Evolutionary conservation across 2,888 invertebrate genomes (phyloP).

Genomic region (Apotomis betuletana): DNA sequence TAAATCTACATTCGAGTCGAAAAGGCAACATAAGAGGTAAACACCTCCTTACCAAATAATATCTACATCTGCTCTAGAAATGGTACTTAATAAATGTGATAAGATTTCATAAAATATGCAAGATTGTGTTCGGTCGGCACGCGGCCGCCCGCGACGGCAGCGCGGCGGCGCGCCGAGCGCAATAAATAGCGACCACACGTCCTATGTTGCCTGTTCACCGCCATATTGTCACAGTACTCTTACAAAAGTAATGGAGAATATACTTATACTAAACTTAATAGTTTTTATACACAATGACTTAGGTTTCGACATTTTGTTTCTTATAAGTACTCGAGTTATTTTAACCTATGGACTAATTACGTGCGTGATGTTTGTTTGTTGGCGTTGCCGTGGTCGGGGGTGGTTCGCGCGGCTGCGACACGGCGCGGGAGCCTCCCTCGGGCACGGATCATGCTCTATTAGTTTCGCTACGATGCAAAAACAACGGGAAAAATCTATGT

Average conservation of each 20-base stretch:
- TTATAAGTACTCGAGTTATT: conserved; percentile 80
- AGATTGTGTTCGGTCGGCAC: conserved; percentile 48
- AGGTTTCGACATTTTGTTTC: conserved; percentile 83
- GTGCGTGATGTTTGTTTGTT: conserved; percentile 65
- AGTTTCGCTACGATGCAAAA: conserved; percentile 62
- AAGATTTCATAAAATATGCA: conserved; percentile 60
- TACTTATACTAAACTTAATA: conserved; percentile 80
- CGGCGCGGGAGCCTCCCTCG: conserved; percentile 16
- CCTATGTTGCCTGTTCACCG: conserved; percentile 75
- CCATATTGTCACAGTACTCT: conserved; percentile 79
- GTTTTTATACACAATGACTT: conserved; percentile 83
- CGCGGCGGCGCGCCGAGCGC: conserved; percentile 52
- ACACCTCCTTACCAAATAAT: conserved; percentile 66
- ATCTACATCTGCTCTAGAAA: conserved; percentile 71
- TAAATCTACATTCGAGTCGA: conserved; percentile 70
- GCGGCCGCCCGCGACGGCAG: conserved; percentile 49
- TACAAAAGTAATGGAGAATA: conserved; percentile 80
- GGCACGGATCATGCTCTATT: conserved; percentile 43
- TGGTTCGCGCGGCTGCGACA: conserved; percentile 17
- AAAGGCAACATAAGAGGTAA: conserved; percentile 77
- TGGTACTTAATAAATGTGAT: conserved; percentile 70
- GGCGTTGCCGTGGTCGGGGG: conserved; percentile 58
- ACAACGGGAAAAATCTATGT: conserved; percentile 73
- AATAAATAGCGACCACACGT: conserved; percentile 58
- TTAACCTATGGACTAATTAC: conserved; percentile 77